Evolutionary conservation across 2,797 vertebrate genomes (phyloP).

Genomic region (Geotrypetes seraphini): DNA sequence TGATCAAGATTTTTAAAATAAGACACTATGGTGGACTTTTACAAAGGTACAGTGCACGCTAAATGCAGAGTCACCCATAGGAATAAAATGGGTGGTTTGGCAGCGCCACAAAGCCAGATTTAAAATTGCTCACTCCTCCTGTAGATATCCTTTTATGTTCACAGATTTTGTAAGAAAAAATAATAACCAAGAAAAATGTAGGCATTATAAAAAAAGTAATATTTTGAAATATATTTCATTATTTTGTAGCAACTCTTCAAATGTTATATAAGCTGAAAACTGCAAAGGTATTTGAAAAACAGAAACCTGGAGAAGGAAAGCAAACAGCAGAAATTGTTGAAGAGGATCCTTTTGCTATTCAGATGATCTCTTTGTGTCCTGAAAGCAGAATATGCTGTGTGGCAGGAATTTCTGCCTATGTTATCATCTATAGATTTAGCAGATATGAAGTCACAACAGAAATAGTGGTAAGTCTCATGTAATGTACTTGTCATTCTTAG

Average conservation of each 20-base stretch:
- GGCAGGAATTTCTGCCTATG: constrained; percentile 84
- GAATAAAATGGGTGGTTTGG: no score
- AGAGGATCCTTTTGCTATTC: constrained; percentile 89
- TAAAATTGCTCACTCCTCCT: no score
- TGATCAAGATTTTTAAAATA: no score
- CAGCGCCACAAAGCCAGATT: no score
- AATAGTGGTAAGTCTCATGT: constrained; percentile 76
- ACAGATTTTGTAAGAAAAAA: no score
- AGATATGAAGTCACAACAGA: constrained; percentile 82
- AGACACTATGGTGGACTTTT: no score
- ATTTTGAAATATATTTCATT: constrained; percentile 21
- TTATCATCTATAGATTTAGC: constrained; percentile 90
- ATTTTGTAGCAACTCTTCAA: constrained; percentile 85
- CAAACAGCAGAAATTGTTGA: constrained; percentile 75
- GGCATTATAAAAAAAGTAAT: constrained; percentile 4
- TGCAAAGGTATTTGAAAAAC: constrained; percentile 93
- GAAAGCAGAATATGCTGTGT: constrained; percentile 91
- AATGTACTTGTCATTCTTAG: no score
- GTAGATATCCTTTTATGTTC: no score
- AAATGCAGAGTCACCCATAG: no score
- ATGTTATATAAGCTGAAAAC: constrained; percentile 97
- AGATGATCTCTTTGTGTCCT: constrained; percentile 94
- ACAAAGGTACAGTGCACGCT: no score
- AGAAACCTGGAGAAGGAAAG: constrained; percentile 69
- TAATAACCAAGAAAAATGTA: background rate